phyloP scores from a whole-genome alignment of 2,888 invertebrate genomes.

The Acrobasis repandana region DNA sequence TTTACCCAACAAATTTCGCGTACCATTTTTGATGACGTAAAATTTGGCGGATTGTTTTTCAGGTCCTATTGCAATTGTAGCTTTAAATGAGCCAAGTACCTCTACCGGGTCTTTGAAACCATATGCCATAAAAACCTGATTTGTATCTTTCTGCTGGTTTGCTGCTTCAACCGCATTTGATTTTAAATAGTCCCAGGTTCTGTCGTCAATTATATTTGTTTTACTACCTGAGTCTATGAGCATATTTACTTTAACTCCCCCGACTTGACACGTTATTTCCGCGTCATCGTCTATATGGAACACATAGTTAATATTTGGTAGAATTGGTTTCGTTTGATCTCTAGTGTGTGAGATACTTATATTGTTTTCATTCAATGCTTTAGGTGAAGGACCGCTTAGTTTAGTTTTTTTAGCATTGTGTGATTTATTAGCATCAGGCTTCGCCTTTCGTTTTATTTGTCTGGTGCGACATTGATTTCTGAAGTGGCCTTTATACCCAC shows the following conservation, averaged over 20 bases:
- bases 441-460: neutral
- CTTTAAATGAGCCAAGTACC: conserved; percentile 1
- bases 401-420: neutral
- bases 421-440: neutral
- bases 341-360: neutral
- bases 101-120: neutral
- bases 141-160: neutral
- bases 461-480: conserved; percentile 1
- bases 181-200: conserved; percentile 1
- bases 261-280: neutral
- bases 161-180: conserved; percentile 1
- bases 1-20: neutral
- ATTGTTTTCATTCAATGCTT: neutral
- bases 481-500: conserved; percentile 2
- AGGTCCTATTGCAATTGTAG: neutral
- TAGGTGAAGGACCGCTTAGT: neutral
- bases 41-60: neutral
- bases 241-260: neutral
- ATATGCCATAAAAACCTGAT: neutral
- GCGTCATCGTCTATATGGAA: conserved; percentile 3
- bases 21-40: neutral
- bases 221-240: neutral
- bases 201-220: conserved; percentile 4
- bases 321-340: too few species aligned
- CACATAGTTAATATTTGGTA: neutral